phyloP scores from a whole-genome alignment of 1,140 invertebrate genomes.

The Thaumatotibia leucotreta region DNA sequence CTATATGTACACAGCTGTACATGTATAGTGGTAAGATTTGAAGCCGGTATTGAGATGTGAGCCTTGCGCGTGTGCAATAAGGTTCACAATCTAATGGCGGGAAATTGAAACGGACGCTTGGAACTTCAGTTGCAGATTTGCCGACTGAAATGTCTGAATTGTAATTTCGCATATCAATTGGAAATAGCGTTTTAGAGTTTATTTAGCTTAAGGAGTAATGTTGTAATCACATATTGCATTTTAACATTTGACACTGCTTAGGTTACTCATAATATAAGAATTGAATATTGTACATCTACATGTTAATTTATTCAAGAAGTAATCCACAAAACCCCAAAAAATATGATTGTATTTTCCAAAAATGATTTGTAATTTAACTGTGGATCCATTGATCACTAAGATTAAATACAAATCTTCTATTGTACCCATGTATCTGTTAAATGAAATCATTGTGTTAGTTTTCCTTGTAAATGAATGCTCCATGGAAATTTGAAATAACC shows the following conservation, averaged over 20 bases:
- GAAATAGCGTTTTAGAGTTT: not conserved
- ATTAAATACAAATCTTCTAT: too few species aligned
- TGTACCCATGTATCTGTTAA: too few species aligned
- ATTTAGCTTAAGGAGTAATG: not conserved
- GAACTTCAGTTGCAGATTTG: constrained; percentile 35
- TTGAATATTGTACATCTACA: not conserved
- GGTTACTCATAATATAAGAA: not conserved
- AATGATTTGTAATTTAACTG: too few species aligned
- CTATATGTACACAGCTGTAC: constrained; percentile 58
- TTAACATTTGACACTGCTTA: not conserved
- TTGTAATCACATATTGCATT: not conserved
- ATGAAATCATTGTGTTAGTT: not conserved
- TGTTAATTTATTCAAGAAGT: too few species aligned
- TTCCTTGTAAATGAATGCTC: not conserved
- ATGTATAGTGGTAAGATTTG: constrained; percentile 32
- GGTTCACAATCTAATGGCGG: constrained; percentile 34
- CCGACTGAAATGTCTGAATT: constrained; percentile 12
- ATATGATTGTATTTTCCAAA: too few species aligned
- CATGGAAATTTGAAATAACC: not conserved
- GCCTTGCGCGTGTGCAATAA: constrained; percentile 34
- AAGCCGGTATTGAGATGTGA: constrained; percentile 30
- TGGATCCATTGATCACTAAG: too few species aligned
- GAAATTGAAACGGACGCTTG: constrained; percentile 34
- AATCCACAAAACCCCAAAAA: too few species aligned
- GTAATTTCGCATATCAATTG: not conserved